Evolutionary conservation across 2,113 vertebrate genomes (phyloP).

Genomic region (Trinectes maculatus): DNA sequence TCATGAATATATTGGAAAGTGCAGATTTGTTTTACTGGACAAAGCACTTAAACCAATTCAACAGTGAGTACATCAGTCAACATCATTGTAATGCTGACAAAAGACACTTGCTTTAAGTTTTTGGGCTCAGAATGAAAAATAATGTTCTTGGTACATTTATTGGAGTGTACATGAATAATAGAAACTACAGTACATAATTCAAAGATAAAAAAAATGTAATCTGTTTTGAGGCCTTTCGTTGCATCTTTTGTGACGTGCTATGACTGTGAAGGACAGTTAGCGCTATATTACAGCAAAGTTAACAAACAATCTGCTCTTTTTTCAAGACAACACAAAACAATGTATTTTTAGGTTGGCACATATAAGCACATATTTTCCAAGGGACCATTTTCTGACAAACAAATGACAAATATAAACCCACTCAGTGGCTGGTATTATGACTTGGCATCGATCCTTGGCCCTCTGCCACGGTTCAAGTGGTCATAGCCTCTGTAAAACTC

Average conservation of each 20-base stretch:
- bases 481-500: slow-evolving; percentile 46
- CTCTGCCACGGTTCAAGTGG: slow-evolving; percentile 61
- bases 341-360: slow-evolving; percentile 48
- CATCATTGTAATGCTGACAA: slow-evolving; percentile 17
- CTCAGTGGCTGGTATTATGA: slow-evolving; percentile 53
- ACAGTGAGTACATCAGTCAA: slow-evolving; percentile 29
- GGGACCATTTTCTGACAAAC: slow-evolving; percentile 65
- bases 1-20: slow-evolving; percentile 40
- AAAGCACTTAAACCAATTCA: slow-evolving; percentile 36
- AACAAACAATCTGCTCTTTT: slow-evolving; percentile 32
- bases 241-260: neutral
- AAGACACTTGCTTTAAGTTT: neutral
- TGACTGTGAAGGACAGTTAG: slow-evolving; percentile 6
- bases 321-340: slow-evolving; percentile 30
- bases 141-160: neutral
- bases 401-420: slow-evolving; percentile 64
- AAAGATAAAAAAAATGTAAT: slow-evolving; percentile 20
- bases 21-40: slow-evolving; percentile 44
- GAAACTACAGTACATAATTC: neutral
- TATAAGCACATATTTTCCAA: slow-evolving; percentile 58
- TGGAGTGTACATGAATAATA: slow-evolving; percentile 2
- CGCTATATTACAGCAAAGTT: slow-evolving; percentile 12
- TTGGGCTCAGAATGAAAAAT: slow-evolving; percentile 5
- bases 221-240: neutral
- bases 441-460: slow-evolving; percentile 57